Conservation (phyloP, 2,888 invertebrate species). For the Nebria salina region DNA sequence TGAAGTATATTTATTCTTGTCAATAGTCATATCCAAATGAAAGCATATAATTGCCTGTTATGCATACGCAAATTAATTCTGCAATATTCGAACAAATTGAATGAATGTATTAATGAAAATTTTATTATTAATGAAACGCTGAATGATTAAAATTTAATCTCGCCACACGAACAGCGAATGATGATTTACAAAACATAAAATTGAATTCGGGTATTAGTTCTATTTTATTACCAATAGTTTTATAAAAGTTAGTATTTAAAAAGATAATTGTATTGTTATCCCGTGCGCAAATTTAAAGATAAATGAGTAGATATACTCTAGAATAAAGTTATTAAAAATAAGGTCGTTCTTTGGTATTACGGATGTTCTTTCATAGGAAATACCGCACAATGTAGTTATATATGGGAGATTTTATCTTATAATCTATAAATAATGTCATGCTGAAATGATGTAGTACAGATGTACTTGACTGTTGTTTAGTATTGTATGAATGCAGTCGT, state of each 20-base stretch:
- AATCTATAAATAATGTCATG: slow-evolving; percentile 12
- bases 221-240: too few species aligned
- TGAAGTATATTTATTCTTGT: neutral
- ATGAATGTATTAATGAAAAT: slow-evolving; percentile 6
- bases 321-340: too few species aligned
- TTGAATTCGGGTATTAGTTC: neutral
- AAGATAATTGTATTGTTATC: too few species aligned
- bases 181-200: neutral
- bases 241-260: too few species aligned
- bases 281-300: too few species aligned
- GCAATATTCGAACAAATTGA: slow-evolving; percentile 1
- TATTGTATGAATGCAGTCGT: slow-evolving; percentile 10
- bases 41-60: neutral
- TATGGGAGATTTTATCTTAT: neutral
- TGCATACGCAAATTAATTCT: neutral
- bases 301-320: too few species aligned
- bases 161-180: neutral
- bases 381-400: neutral
- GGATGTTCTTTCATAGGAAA: too few species aligned
- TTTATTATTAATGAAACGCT: slow-evolving; percentile 12
- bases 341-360: too few species aligned
- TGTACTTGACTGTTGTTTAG: slow-evolving; percentile 7
- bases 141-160: slow-evolving; percentile 10
- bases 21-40: neutral
- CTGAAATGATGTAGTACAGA: slow-evolving; percentile 8